Conservation (phyloP, 2,113 vertebrate genomes). For the Notarius quadriscutis region DNA sequence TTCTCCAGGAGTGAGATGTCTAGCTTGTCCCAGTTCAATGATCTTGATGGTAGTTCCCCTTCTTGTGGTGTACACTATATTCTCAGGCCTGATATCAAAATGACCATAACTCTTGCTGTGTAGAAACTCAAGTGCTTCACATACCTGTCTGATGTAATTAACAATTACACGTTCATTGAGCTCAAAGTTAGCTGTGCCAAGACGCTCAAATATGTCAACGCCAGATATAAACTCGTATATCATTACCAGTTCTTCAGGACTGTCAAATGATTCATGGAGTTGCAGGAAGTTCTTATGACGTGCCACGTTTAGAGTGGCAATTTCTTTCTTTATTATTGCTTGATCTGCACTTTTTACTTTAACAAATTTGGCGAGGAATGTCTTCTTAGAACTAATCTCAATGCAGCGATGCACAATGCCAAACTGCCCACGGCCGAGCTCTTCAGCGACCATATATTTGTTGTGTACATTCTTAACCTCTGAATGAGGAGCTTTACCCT, state of each 20-base stretch:
- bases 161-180: slow-evolving; percentile 89
- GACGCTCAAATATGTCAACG: slow-evolving; percentile 91
- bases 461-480: slow-evolving; percentile 88
- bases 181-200: slow-evolving; percentile 85
- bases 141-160: slow-evolving; percentile 87
- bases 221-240: slow-evolving; percentile 98
- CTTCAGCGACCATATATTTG: slow-evolving; percentile 95
- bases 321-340: slow-evolving; percentile 94
- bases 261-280: slow-evolving; percentile 93
- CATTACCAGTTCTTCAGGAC: slow-evolving; percentile 94
- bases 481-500: slow-evolving; percentile 81
- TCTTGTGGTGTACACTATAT: slow-evolving; percentile 92
- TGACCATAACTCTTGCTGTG: slow-evolving; percentile 86
- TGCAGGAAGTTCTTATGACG: slow-evolving; percentile 86
- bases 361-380: slow-evolving; percentile 94
- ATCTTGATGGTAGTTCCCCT: slow-evolving; percentile 89
- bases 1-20: slow-evolving; percentile 90
- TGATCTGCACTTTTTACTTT: slow-evolving; percentile 98
- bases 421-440: slow-evolving; percentile 92
- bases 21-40: slow-evolving; percentile 92
- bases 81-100: slow-evolving; percentile 96
- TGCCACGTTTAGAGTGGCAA: slow-evolving; percentile 87
- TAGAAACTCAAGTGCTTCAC: slow-evolving; percentile 88
- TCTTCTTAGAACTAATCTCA: slow-evolving; percentile 88
- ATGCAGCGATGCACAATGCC: slow-evolving; percentile 93